These are phyloP conservation scores for Melanostigma gelatinosum DNA, from an alignment of 2,113 vertebrate genomes.

Conservation along the genomic window DNA sequence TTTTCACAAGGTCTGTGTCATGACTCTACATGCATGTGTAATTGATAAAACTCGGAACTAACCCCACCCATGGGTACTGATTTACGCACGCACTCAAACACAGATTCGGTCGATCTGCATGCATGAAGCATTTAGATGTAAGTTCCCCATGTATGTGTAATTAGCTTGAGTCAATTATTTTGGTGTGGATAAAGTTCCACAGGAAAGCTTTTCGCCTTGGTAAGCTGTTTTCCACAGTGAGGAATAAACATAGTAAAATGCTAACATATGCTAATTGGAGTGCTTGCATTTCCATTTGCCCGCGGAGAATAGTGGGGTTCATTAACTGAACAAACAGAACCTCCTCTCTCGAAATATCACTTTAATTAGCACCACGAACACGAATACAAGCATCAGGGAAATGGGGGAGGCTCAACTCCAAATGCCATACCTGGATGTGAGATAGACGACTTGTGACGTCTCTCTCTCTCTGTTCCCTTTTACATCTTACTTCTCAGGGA, in stretches of 20 bases:
- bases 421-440: conserved; percentile 82
- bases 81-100: background rate
- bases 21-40: background rate
- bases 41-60: background rate
- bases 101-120: background rate
- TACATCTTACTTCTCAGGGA: conserved; percentile 73
- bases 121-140: conserved; percentile 45
- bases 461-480: conserved; percentile 77
- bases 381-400: conserved; percentile 59
- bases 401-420: conserved; percentile 55
- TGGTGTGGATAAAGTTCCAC: conserved; percentile 66
- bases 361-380: conserved; percentile 82
- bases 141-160: conserved; percentile 57
- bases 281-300: conserved; percentile 81
- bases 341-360: conserved; percentile 81
- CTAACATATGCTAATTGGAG: conserved; percentile 83
- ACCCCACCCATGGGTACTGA: background rate
- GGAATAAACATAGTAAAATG: conserved; percentile 80
- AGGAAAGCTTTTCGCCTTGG: conserved; percentile 66
- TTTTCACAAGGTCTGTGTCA: conserved; percentile 66
- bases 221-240: conserved; percentile 73
- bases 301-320: conserved; percentile 79
- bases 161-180: conserved; percentile 72
- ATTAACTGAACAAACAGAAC: conserved; percentile 85
- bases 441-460: conserved; percentile 58